Evolutionary conservation across 1,140 invertebrate species (phyloP).

Genomic region (Akabosia matsudoensis): DNA sequence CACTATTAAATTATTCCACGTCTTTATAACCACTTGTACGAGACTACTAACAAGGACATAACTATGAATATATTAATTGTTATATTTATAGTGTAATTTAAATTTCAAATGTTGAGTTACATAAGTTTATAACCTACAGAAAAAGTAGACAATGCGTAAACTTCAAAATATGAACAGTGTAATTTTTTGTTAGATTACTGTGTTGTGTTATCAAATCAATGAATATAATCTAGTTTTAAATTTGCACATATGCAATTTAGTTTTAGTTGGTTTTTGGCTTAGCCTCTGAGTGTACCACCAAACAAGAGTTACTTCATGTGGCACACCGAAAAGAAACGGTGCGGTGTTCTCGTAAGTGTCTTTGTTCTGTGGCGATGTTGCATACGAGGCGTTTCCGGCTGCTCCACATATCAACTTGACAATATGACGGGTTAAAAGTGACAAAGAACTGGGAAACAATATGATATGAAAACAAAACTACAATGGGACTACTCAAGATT

Average conservation of each 20-base stretch:
- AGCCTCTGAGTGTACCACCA: no score
- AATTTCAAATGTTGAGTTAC: neutral
- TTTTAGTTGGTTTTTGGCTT: neutral
- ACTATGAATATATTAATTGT: neutral
- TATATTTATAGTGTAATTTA: neutral
- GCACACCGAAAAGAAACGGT: neutral
- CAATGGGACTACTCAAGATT: no score
- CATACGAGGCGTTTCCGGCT: neutral
- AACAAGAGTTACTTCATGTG: neutral
- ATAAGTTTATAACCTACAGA: neutral
- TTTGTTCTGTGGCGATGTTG: neutral
- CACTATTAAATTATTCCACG: constrained; percentile 6
- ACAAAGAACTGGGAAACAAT: neutral
- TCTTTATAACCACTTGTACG: neutral
- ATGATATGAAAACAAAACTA: constrained; percentile 6
- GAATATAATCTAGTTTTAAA: neutral
- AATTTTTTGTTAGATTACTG: no score
- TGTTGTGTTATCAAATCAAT: neutral
- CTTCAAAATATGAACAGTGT: no score
- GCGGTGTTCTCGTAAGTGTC: neutral
- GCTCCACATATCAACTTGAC: neutral
- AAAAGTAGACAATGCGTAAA: no score
- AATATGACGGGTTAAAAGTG: neutral
- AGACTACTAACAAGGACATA: constrained; percentile 3
- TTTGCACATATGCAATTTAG: neutral